Base-by-base conservation (phyloP, 2,888 invertebrate species). In the Clunio marinus region DNA sequence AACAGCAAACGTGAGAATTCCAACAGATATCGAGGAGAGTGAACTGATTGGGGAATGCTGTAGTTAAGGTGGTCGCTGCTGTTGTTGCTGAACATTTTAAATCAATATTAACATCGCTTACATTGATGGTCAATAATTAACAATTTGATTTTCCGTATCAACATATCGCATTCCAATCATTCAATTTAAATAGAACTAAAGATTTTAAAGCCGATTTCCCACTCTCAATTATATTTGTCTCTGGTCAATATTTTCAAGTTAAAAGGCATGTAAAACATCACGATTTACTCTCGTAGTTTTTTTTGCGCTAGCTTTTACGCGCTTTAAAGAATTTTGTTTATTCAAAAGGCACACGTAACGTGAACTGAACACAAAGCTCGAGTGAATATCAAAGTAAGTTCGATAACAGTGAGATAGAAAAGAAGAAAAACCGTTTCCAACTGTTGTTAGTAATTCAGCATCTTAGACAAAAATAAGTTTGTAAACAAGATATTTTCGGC, bases 121-220 rank as follows among this genome's bases (percentile, higher is more conserved):
- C 32, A 20, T 17, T 17, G 2, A 51, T 41, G 41, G 2, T 51
- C 41, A 17, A 17, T 20, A 17, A 51, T 20, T 51, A 51, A 51
- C 20, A 20, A 51, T 5, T 22, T 51, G 51, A 51, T 51, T 51
- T 51, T 51, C 51, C 51, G 17, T 51, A 51, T 51, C 2, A 20
- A 20, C 17, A 17, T 22, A 51, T 2, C 51, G 22, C 51, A 51
- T 51, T 51, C 51, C 51, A 51, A 15, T 15, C 20, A 20, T 51
- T 17, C 15, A 2, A 10, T 3, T 41, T 51, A 17, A 7, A 32
- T 32, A 32, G 32, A 4, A 32, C n/a, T n/a, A n/a, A n/a, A n/a
- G n/a, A n/a, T n/a, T n/a, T n/a, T n/a, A n/a, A n/a, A n/a, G n/a
- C n/a, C n/a, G n/a, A n/a, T 10, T 41, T 41, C 10, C n/a, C n/a